Evolutionary conservation across 1,140 invertebrate species (phyloP).

Genomic region (Nasonia longicornis): DNA sequence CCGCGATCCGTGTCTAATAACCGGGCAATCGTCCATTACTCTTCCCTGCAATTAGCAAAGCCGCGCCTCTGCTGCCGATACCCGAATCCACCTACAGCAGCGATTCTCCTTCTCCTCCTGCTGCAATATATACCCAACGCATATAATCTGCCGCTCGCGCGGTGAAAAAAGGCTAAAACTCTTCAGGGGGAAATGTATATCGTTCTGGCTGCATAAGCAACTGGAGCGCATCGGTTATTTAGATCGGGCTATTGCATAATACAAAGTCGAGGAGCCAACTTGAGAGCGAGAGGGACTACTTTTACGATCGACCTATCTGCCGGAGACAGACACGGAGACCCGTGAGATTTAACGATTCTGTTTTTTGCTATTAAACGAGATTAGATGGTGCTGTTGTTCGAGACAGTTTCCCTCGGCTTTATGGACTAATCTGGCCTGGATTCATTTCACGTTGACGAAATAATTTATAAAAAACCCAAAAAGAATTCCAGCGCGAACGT

Average conservation of each 20-base stretch:
- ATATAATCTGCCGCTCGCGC: neutral
- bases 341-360: neutral
- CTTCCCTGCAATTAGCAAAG: slow-evolving; percentile 1
- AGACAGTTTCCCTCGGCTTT: too few relatives aligned
- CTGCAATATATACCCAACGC: neutral
- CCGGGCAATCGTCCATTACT: neutral
- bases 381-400: too few relatives aligned
- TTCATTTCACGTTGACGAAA: too few relatives aligned
- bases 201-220: neutral
- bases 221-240: slow-evolving; percentile 17
- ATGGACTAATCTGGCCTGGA: too few relatives aligned
- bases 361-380: neutral
- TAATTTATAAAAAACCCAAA: too few relatives aligned
- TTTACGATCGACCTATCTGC: neutral
- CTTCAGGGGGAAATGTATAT: neutral
- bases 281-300: neutral
- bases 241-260: neutral
- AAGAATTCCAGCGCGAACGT: too few relatives aligned
- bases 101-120: neutral
- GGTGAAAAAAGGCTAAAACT: neutral
- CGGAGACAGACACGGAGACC: neutral
- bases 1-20: neutral
- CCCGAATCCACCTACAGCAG: neutral
- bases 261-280: neutral
- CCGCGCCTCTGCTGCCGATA: neutral